Evolutionary conservation across 2,113 vertebrate species (phyloP).

Genomic region (Bos taurus): ARS-UCD2.0 NC_037339.1:13334001-13334500

Average conservation of each 20-base stretch:
- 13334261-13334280: neutral
- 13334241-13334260: too few species aligned
- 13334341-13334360: neutral
- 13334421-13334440: neutral
- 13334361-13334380: neutral
- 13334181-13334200: too few species aligned
- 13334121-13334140: too few species aligned
- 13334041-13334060: neutral
- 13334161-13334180: too few species aligned
- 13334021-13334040: neutral
- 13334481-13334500: neutral
- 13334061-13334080: neutral
- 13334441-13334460: neutral
- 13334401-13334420: neutral
- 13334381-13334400: neutral
- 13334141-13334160: too few species aligned
- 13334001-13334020: neutral
- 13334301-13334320: neutral
- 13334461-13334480: neutral
- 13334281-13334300: neutral
- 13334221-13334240: too few species aligned
- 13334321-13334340: fast-evolving
- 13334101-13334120: too few species aligned
- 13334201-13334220: too few species aligned
- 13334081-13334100: too few species aligned